Evolutionary conservation across 1,140 invertebrate genomes (phyloP).

Genomic region (Agrilus planipennis): DNA sequence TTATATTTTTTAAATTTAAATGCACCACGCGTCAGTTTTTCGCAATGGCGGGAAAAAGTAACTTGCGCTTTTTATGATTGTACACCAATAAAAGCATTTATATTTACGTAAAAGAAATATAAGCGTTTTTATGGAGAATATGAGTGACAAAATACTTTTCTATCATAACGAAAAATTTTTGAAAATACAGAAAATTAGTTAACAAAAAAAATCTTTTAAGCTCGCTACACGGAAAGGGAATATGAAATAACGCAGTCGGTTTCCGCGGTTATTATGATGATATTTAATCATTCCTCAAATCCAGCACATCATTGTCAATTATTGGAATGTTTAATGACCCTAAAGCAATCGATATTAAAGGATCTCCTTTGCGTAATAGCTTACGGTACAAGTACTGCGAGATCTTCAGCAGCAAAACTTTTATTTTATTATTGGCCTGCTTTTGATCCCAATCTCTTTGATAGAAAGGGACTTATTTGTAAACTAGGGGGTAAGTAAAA

Average conservation of each 20-base stretch:
- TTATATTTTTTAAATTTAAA: no score
- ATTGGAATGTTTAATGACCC: conserved; percentile 86
- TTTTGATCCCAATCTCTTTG: conserved; percentile 86
- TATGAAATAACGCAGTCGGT: conserved; percentile 86
- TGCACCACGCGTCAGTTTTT: no score
- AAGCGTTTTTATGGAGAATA: no score
- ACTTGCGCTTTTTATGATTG: no score
- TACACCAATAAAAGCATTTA: no score
- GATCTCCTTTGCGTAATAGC: conserved; percentile 94
- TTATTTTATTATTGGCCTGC: conserved; percentile 99
- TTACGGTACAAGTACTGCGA: conserved; percentile 84
- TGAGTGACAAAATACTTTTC: no score
- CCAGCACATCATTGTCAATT: conserved; percentile 88
- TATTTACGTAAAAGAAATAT: no score
- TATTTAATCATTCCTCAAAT: conserved; percentile 91
- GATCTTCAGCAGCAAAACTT: conserved; percentile 87
- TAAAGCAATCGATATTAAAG: conserved; percentile 78
- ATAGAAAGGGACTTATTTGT: conserved; percentile 76
- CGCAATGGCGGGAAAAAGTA: no score
- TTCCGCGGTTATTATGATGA: conserved; percentile 92
- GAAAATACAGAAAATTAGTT: no score
- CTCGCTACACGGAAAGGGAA: conserved; percentile 55
- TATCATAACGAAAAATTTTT: no score
- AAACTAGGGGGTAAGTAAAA: conserved; percentile 70
- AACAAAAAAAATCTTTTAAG: no score